Evolutionary conservation across 2,113 vertebrate genomes (phyloP), one percentile per base, ranked within the genome.

Genomic region (Ceratotherium simum): DNA sequence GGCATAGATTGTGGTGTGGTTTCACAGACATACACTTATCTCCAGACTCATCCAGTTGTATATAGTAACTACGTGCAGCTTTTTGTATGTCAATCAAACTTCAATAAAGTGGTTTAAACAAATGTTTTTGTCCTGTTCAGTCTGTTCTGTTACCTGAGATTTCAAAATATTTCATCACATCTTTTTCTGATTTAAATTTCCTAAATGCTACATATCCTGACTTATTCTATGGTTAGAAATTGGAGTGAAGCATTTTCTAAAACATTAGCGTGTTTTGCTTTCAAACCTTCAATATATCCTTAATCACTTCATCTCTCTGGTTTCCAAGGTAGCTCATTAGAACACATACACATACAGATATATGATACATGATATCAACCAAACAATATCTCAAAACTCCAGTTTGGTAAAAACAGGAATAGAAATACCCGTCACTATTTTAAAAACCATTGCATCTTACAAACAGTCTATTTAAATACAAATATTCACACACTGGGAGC

Each of bases 91-190:
- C 94, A 64, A 42, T 86, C 42, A n/a, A 17, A 78, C 29, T 23
- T 64, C 27, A 79, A 25, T 72, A 72, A 29, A 75, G 31, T 85
- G 18, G 42, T 79, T 67, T 58, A 42, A 29, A 85, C 51, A 97
- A 98, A 98, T 96, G 84, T 96, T 97, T 96, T 98, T 96, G 72
- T 98, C 94, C 97, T 94, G 95, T 87, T 98, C 95, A 92, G 96
- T 97, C 96, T 98, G 91, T 98, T 98, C 90, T 27, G 1, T 93
- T 98, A 98, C 86, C 96, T 91, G 81, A 96, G 94, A 98, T 97
- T 82, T 98, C 97, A 98, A 98, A 95, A 97, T 85, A 98, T 96
- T 98, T 98, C 73, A 98, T 58, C 36, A 72, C 8, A 73, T 75
- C n/a, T 82, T 93, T 86, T 87, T 75, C 56, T 75, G 96, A 97